phyloP scores from a whole-genome alignment of 2,797 vertebrate species.

The Protonibea diacanthus region DNA sequence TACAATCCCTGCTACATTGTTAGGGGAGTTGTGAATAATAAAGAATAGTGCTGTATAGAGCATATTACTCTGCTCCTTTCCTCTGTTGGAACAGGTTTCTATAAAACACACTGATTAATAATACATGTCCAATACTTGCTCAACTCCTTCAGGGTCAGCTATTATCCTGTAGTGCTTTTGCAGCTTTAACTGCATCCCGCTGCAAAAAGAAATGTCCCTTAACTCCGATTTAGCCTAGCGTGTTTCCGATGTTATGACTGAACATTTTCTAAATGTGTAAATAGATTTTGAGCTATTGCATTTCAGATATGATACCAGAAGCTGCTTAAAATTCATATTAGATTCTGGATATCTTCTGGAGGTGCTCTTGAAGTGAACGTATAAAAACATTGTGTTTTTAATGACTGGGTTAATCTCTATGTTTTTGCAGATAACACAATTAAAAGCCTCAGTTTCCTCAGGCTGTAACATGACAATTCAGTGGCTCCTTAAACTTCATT shows the following conservation, averaged over 20 bases:
- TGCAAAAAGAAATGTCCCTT: constrained; percentile 31
- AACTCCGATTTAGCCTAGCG: background rate
- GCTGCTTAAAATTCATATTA: constrained; percentile 8
- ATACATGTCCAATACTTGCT: constrained; percentile 73
- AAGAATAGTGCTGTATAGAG: constrained; percentile 59
- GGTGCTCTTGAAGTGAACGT: background rate
- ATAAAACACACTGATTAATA: constrained; percentile 76
- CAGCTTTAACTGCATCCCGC: constrained; percentile 48
- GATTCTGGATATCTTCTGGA: background rate
- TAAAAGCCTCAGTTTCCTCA: constrained; percentile 33
- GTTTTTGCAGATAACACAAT: constrained; percentile 46
- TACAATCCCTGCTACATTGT: constrained; percentile 61
- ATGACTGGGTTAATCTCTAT: constrained; percentile 26
- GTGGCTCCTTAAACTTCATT: constrained; percentile 46
- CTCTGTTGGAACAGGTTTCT: constrained; percentile 68
- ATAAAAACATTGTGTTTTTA: background rate
- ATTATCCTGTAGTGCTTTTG: constrained; percentile 54
- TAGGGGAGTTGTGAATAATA: constrained; percentile 67
- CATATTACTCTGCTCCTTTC: constrained; percentile 54
- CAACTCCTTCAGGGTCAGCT: constrained; percentile 68
- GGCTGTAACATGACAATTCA: constrained; percentile 34
- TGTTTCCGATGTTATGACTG: background rate
- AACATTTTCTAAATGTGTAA: constrained; percentile 25
- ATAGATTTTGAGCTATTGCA: background rate
- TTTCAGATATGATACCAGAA: constrained; percentile 5